Evolutionary conservation across 2,888 invertebrate species (phyloP), one percentile per base, ranked within the genome.

Genomic region (Drosophila anomelani): DNA sequence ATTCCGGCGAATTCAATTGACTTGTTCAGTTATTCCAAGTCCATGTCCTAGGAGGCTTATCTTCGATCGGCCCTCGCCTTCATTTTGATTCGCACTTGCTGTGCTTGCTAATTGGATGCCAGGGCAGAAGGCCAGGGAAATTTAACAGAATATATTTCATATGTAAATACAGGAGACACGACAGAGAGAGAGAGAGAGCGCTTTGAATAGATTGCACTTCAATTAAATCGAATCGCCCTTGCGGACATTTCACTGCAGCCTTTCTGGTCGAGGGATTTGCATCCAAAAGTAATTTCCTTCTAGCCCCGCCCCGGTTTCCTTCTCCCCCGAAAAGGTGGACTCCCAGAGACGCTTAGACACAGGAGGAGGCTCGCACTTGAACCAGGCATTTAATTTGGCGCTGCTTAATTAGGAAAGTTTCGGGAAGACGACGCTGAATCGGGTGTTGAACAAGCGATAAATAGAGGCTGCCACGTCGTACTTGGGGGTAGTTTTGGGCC

Each of bases 401-500:
- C 54, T 70, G 67, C 76, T 75, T 86, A 82, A 82, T 82, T 82
- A 78, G 76, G 57, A 83, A 82, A 82, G 78, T 82, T 86, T 71
- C 39, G 15, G 39, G 47, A 68, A 47, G 46, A 41, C 55, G 39
- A 47, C 67, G 36, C 54, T 54, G 32, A 54, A 44, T 63, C 47
- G 64, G 64, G 64, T 64, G 64, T 66, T 64, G 66, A 54, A 66
- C 66, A 67, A 26, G 53, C 54, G 49, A 64, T 66, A 66, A 67
- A 54, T 66, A 64, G 46, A 15, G 46, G 15, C 44, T 44, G 23
- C 44, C 20, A 20, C 43, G 43, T 2, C 43, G 43, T 7, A 20
- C 47, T 49, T 49, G 29, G 17, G 4, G 41, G 17, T 20, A 23
- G 53, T 53, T 49, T 17, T 0, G 34, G 36, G 44, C 23, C 44